Conservation (phyloP, 1,140 invertebrate species). For the Batillaria attramentaria region DNA sequence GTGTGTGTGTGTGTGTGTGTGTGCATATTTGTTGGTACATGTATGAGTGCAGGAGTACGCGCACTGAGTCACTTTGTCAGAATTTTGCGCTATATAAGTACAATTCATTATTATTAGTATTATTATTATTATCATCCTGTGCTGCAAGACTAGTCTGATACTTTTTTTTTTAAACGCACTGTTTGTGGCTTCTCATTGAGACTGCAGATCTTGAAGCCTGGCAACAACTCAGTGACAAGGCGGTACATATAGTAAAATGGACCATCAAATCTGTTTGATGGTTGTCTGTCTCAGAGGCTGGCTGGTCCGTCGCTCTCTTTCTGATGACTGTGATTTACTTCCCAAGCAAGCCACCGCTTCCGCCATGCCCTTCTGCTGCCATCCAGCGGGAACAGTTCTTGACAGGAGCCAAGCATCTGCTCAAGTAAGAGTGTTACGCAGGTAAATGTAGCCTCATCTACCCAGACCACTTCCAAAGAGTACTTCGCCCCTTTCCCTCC, state of each 20-base stretch:
- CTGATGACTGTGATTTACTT: conserved; percentile 58
- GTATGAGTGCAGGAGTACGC: too few relatives aligned
- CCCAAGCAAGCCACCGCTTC: conserved; percentile 58
- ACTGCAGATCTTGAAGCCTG: too few relatives aligned
- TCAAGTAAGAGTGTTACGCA: not conserved
- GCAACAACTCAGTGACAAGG: not conserved
- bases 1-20: not conserved
- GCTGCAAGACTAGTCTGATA: not conserved
- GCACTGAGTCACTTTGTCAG: too few relatives aligned
- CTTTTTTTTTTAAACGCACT: too few relatives aligned
- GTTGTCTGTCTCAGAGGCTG: conserved; percentile 50
- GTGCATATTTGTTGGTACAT: too few relatives aligned
- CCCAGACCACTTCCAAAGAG: not conserved
- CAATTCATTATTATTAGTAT: too few relatives aligned
- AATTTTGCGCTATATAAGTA: too few relatives aligned
- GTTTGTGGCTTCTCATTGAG: too few relatives aligned
- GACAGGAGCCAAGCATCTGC: conserved; percentile 38
- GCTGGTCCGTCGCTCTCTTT: conserved; percentile 46
- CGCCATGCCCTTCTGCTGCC: conserved; percentile 59
- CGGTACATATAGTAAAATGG: not conserved
- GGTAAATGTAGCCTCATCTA: too few relatives aligned
- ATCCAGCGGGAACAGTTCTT: conserved; percentile 56
- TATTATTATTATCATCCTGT: too few relatives aligned
- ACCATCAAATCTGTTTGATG: not conserved
- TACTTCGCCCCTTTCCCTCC: not conserved